Conservation (phyloP, 2,113 vertebrate species). For the Onychorhynchus coronatus region DNA sequence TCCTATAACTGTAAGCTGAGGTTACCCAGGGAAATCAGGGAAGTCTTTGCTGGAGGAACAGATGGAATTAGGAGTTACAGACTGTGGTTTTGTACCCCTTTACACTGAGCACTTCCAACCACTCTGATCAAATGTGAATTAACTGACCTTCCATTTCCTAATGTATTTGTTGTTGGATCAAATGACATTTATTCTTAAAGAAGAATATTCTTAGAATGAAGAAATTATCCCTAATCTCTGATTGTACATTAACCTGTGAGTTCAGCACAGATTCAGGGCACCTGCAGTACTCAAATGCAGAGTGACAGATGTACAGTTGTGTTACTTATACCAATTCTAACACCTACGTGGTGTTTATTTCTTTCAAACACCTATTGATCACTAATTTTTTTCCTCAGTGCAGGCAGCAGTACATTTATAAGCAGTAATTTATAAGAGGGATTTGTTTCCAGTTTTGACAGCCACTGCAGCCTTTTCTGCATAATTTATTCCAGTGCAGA, state of each 20-base stretch:
- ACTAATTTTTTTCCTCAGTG: background rate
- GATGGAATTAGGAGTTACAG: background rate
- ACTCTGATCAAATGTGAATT: background rate
- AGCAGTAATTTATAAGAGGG: background rate
- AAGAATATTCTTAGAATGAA: background rate
- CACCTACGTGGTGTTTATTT: background rate
- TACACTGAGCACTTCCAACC: accelerated
- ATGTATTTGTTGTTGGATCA: background rate
- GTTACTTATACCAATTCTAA: background rate
- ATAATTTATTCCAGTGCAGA: conserved; percentile 28
- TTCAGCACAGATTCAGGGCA: background rate
- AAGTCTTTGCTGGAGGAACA: background rate
- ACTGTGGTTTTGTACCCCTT: accelerated
- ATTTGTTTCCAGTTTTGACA: conserved; percentile 20
- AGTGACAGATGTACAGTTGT: background rate
- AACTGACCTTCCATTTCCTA: background rate
- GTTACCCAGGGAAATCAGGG: background rate
- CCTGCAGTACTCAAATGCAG: accelerated
- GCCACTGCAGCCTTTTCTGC: conserved; percentile 2
- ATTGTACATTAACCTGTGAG: accelerated
- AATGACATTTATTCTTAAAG: background rate
- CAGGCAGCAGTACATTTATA: background rate
- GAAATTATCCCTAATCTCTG: background rate
- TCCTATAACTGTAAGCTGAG: background rate
- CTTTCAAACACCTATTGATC: background rate